A percentile compares a stretch with the other conserved stretches of the same genome.
phyloP scores from a whole-genome alignment of 2,797 vertebrate genomes.

The Sebastes minor region DNA sequence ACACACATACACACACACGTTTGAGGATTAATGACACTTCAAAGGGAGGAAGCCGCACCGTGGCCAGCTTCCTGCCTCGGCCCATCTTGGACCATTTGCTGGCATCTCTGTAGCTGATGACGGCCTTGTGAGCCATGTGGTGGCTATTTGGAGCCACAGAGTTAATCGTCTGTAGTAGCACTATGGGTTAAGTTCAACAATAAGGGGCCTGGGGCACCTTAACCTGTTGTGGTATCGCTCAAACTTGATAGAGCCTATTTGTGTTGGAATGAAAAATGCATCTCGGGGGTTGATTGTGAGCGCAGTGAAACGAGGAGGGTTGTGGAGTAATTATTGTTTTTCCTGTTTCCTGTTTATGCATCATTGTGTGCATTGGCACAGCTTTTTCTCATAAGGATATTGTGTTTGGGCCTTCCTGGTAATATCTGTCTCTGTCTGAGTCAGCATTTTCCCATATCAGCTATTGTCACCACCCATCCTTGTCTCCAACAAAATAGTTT shows the following conservation, averaged over 20 bases:
- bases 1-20: not conserved
- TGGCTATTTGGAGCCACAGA: slow-evolving; percentile 61
- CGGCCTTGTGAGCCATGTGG: slow-evolving; percentile 64
- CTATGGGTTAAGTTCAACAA: slow-evolving; percentile 27
- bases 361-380: not conserved
- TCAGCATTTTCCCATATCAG: not conserved
- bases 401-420: not conserved
- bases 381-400: not conserved
- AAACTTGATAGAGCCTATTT: slow-evolving; percentile 14
- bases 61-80: slow-evolving; percentile 60
- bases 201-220: not conserved
- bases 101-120: slow-evolving; percentile 52
- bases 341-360: not conserved
- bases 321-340: not conserved
- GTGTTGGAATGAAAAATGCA: slow-evolving; percentile 9
- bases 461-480: not conserved
- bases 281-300: slow-evolving; percentile 1
- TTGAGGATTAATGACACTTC: slow-evolving; percentile 67
- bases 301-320: not conserved
- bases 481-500: not conserved
- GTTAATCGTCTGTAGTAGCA: slow-evolving; percentile 43
- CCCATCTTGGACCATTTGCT: slow-evolving; percentile 72
- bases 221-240: slow-evolving; percentile 6
- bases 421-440: not conserved
- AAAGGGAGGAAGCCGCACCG: slow-evolving; percentile 64